A percentile compares a stretch with the other conserved stretches of the same genome.
phyloP scores from a whole-genome alignment of 2,797 vertebrate genomes.

The Crenuchus spilurus region DNA sequence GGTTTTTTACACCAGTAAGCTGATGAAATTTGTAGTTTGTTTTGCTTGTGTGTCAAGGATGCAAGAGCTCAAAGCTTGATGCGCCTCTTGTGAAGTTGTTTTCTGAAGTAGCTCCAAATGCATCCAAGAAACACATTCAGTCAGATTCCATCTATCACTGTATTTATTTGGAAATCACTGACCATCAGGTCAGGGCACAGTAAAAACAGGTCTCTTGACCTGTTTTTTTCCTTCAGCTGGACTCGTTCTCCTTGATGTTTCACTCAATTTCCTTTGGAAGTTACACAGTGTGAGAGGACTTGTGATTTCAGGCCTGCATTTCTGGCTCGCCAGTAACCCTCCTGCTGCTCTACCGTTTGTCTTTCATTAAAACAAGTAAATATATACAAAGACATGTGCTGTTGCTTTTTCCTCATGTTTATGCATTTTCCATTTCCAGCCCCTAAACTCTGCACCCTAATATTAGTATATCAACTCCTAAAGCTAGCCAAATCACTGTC shows the following conservation, averaged over 20 bases:
- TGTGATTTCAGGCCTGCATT: conserved; percentile 48
- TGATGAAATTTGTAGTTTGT: conserved; percentile 3
- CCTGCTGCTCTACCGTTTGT: conserved; percentile 47
- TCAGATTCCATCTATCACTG: conserved; percentile 49
- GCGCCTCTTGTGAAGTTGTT: conserved; percentile 12
- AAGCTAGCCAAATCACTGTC: conserved; percentile 47
- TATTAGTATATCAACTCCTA: conserved; percentile 46
- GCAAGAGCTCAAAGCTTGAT: background rate
- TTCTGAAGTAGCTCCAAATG: conserved; percentile 25
- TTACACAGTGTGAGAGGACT: conserved; percentile 54
- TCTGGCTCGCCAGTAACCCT: conserved; percentile 48
- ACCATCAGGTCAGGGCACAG: conserved; percentile 22
- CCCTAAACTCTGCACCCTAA: background rate
- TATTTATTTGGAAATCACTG: conserved; percentile 61
- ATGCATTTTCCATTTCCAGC: background rate
- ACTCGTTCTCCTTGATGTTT: conserved; percentile 59
- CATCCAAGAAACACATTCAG: conserved; percentile 27
- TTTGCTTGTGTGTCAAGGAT: background rate
- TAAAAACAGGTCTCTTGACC: conserved; percentile 47
- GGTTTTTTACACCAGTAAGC: background rate
- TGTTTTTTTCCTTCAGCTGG: conserved; percentile 39
- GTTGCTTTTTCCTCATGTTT: conserved; percentile 24
- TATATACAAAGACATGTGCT: conserved; percentile 59
- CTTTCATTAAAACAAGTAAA: conserved; percentile 55
- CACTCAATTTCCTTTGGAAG: conserved; percentile 60